Base-by-base conservation (phyloP, 2,113 vertebrate species). In the Caracal caracal region DNA sequence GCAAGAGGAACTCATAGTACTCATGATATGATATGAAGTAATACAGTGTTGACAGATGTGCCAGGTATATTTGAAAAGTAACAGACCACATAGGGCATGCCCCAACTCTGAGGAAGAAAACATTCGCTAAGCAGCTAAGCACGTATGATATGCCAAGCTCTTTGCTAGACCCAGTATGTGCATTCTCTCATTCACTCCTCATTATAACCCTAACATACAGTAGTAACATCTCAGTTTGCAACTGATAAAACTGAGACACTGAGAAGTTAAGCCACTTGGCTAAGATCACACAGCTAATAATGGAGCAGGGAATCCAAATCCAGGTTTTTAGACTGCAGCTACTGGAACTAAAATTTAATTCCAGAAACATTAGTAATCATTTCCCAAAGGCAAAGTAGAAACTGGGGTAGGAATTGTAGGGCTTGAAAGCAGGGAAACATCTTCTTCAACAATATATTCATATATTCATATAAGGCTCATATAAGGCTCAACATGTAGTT, bases 321-420 rank as follows among this genome's bases (percentile, higher is more conserved):
- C 35, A 65, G 11, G 65, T 88, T 63, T 49, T 90, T 49, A 82
- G 51, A 78, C 40, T 75, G 91, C 9, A 73, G 40, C 47, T 93
- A 96, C 82, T 82, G 40, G 73, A 65, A 63, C 53, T 79, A 79
- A 95, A 96, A 93, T 90, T 76, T 66, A 91, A 91, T 91, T 94
- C 66, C 49, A 59, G 47, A 93, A 96, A 93, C 73, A 63, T 68
- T 91, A 75, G 20, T 78, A 63, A 92, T 71, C 8, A 61, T 5
- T n/a, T 94, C 47, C 53, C 66, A 61, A 92, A 83, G 68, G 10
- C 83, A 92, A 96, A 43, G 17, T 26, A 82, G 9, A 95, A 43
- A 91, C 10, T 68, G 65, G 93, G 28, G 16, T 33, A 70, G 81
- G 47, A 95, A 82, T 24, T 49, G 13, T 16, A 12, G 30, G 15